phyloP scores from a whole-genome alignment of 2,888 invertebrate species.

The Leuctra nigra region DNA sequence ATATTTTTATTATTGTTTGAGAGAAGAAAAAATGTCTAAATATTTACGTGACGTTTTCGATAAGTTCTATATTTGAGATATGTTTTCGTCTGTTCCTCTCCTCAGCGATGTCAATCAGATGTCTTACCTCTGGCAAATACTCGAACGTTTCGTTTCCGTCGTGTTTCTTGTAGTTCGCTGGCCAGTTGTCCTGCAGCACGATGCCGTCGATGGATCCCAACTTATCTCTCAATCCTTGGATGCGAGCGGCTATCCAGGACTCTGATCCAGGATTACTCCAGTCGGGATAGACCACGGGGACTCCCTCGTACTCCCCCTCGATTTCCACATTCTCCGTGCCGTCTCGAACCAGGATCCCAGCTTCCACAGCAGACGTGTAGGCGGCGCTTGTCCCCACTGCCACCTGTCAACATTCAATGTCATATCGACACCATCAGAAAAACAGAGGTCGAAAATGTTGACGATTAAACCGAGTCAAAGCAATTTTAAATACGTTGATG shows the following conservation, averaged over 20 bases:
- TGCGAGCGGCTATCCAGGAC: slow-evolving; percentile 30
- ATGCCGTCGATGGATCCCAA: slow-evolving; percentile 37
- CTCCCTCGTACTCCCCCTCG: slow-evolving; percentile 34
- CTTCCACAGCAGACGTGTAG: not conserved
- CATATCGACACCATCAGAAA: not conserved
- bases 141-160: slow-evolving; percentile 39
- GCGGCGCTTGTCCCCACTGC: not conserved
- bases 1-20: too few species aligned
- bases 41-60: too few species aligned
- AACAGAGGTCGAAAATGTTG: too few species aligned
- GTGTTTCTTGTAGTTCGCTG: slow-evolving; percentile 40
- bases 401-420: not conserved
- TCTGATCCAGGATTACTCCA: slow-evolving; percentile 32
- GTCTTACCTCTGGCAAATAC: slow-evolving; percentile 47
- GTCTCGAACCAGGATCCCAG: not conserved
- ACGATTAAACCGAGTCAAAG: too few species aligned
- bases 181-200: slow-evolving; percentile 51
- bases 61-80: too few species aligned
- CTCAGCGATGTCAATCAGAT: too few species aligned
- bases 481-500: too few species aligned
- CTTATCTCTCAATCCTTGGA: slow-evolving; percentile 18
- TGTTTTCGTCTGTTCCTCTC: too few species aligned
- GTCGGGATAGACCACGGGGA: slow-evolving; percentile 38
- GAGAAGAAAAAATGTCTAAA: too few species aligned
- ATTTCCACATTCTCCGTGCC: not conserved